Evolutionary conservation across 2,888 invertebrate species (phyloP).

Genomic region (Anodontia alba): DNA sequence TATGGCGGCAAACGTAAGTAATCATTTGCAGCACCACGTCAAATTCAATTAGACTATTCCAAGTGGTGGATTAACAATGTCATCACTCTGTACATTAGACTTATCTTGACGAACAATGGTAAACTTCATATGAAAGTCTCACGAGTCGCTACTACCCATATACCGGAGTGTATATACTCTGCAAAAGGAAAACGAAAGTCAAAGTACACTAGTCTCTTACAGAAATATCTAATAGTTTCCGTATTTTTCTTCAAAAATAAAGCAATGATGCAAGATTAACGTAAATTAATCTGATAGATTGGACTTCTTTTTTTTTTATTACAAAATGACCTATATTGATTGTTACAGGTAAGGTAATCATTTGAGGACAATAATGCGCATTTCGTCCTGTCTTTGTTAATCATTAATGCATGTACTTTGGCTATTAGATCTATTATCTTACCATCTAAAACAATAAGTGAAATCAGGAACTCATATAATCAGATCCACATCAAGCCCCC

Average conservation of each 20-base stretch:
- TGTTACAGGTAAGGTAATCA: slow-evolving; percentile 13
- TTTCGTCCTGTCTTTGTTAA: slow-evolving; percentile 9
- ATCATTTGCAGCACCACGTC: slow-evolving; percentile 9
- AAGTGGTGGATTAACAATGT: neutral
- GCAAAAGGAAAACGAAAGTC: neutral
- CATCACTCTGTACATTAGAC: neutral
- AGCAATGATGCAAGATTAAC: slow-evolving; percentile 16
- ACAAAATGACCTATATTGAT: neutral
- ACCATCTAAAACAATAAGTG: too few relatives aligned
- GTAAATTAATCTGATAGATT: too few relatives aligned
- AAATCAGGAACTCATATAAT: too few relatives aligned
- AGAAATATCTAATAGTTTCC: neutral
- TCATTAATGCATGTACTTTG: slow-evolving; percentile 12
- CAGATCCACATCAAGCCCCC: too few relatives aligned
- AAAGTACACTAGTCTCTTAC: neutral
- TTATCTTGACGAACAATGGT: neutral
- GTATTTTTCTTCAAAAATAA: neutral
- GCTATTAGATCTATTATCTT: neutral
- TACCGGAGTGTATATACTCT: neutral
- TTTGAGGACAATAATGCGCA: neutral
- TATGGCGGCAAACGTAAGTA: too few relatives aligned
- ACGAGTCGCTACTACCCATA: neutral
- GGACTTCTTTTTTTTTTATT: too few relatives aligned
- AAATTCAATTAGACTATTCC: slow-evolving; percentile 13
- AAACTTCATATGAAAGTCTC: too few relatives aligned